Evolutionary conservation across 1,140 invertebrate species (phyloP), one percentile per base, ranked within the genome.

Genomic region (Drosophila bocki): DNA sequence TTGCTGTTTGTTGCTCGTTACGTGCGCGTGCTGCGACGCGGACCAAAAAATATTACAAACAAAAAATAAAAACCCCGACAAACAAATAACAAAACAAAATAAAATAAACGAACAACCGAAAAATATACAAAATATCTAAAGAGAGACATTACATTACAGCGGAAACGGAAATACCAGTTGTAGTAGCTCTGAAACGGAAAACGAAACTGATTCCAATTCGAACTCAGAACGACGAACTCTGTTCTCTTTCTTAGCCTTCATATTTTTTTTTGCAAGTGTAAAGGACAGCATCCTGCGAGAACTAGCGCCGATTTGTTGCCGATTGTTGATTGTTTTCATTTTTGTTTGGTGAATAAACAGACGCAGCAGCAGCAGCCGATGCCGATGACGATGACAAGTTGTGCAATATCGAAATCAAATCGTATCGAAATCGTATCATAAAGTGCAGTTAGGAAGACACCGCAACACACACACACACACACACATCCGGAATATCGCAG

Each of bases 1-100:
- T 92, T 92, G 87, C 91, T 91, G 91, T 92, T 92, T 92, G 91
- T 91, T 92, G 91, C 91, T 92, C 87, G 91, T 81, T 84, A 91
- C 87, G 91, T 92, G 91, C 84, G 91, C 86, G 91, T 91, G 91
- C 80, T 84, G 79, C 87, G 78, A 91, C 86, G 82, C 90, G 88
- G 74, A 91, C 79, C 47, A 60, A 63, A 70, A 67, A 48, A 48
- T 15, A 26, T 41, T 11, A 47, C 19, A 48, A 48, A 48, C 9
- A 12, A n/a, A 12, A 51, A 35, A 32, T 33, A 7, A 48, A 29
- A n/a, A 7, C 3, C 1, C 19, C 26, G 58, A 50, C 51, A 19
- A 50, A 50, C 11, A 50, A 50, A 32, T 50, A 50, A 29, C 3
- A 47, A 1, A 1, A 2, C 29, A 22, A 47, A n/a, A 22, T n/a